A percentile compares a stretch with the other conserved stretches of the same genome.
phyloP scores from a whole-genome alignment of 2,797 vertebrate genomes.

The Darevskia nairensis region DNA sequence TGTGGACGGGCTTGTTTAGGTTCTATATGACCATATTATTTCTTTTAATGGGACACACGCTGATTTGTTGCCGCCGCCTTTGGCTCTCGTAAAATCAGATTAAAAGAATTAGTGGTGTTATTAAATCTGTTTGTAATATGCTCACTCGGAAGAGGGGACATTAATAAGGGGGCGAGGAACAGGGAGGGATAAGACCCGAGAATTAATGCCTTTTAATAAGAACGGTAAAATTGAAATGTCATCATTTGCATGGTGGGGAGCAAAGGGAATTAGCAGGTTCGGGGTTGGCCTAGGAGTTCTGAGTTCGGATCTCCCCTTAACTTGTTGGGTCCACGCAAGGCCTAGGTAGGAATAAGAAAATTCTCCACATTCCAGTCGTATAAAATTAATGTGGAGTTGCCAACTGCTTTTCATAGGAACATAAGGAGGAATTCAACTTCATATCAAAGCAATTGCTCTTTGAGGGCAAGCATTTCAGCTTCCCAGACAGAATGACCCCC shows the following conservation, averaged over 20 bases:
- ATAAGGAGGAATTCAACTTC: too few relatives aligned
- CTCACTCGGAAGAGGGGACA: constrained; percentile 58
- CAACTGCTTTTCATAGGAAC: too few relatives aligned
- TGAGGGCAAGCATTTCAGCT: not conserved
- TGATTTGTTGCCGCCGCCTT: constrained; percentile 62
- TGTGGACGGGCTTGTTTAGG: constrained; percentile 69
- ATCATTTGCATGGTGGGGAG: constrained; percentile 31
- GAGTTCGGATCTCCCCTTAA: constrained; percentile 39
- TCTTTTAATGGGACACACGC: constrained; percentile 66
- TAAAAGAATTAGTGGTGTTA: constrained; percentile 73
- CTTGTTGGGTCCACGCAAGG: not conserved
- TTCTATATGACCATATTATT: constrained; percentile 67
- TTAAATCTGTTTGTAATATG: constrained; percentile 73
- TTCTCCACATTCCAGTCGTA: not conserved
- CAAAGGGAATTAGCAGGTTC: constrained; percentile 22
- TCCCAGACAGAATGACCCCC: too few relatives aligned
- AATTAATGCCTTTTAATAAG: constrained; percentile 50
- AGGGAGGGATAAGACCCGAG: constrained; percentile 28
- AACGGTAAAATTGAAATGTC: not conserved
- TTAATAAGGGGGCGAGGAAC: constrained; percentile 36
- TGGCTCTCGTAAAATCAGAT: constrained; percentile 74
- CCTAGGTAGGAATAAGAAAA: not conserved
- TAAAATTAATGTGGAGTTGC: too few relatives aligned
- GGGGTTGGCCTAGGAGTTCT: not conserved
- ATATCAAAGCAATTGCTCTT: not conserved